Evolutionary conservation across 2,113 vertebrate species (phyloP).

Genomic region (Typhlomys cinereus): DNA sequence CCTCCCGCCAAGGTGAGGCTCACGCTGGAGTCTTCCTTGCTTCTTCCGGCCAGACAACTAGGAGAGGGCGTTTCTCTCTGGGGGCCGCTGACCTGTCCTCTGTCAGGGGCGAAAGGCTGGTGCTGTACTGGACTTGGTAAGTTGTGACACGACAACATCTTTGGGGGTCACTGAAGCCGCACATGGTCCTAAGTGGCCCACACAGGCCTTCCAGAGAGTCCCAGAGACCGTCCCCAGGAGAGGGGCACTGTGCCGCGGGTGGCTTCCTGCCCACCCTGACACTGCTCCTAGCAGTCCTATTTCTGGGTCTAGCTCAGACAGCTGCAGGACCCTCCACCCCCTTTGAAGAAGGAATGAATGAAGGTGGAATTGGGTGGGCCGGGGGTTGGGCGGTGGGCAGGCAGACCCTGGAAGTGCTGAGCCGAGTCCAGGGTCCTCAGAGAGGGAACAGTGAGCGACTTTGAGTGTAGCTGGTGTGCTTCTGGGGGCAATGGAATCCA

Average conservation of each 20-base stretch:
- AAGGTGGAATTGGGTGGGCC: neutral
- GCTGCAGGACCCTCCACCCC: neutral
- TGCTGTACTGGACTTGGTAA: neutral
- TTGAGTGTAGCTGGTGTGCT: neutral
- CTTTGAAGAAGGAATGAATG: neutral
- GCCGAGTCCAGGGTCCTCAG: neutral
- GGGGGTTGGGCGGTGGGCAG: neutral
- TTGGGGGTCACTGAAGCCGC: neutral
- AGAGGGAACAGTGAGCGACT: neutral
- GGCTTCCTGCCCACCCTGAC: neutral
- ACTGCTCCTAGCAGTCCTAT: too few relatives aligned
- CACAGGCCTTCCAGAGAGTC: neutral
- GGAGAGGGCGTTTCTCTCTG: neutral
- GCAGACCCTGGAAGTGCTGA: neutral
- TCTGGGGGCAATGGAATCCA: neutral
- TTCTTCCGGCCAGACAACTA: neutral
- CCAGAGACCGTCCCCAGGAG: too few relatives aligned
- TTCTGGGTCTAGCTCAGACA: neutral
- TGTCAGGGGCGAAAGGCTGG: neutral
- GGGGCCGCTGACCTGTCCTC: neutral
- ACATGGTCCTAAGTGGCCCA: neutral
- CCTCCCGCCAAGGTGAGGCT: neutral
- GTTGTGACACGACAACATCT: neutral
- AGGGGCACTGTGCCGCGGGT: neutral
- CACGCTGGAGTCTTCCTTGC: neutral